Conservation (phyloP, 2,113 vertebrate species). For the Prionailurus bengalensis region DNA sequence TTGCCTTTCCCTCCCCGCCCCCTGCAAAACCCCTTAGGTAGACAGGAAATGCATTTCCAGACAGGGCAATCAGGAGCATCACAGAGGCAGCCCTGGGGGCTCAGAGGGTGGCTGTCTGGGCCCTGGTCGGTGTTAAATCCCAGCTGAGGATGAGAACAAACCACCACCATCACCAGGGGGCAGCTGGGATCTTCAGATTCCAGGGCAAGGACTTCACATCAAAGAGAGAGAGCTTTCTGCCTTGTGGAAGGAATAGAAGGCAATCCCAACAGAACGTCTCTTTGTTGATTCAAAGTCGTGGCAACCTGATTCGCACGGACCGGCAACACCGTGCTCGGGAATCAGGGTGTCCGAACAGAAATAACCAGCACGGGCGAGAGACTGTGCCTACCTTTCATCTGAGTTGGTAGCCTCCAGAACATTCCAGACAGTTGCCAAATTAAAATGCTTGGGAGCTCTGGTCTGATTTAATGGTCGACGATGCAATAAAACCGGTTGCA, state of each 20-base stretch:
- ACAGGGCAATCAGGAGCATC: neutral
- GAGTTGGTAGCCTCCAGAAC: conserved; percentile 68
- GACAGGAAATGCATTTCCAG: neutral
- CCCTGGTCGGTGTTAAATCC: neutral
- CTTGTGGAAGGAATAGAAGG: neutral
- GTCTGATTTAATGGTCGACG: conserved; percentile 81
- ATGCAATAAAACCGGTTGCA: conserved; percentile 82
- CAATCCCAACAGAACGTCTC: neutral
- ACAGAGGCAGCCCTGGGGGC: neutral
- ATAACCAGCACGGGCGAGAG: conserved; percentile 56
- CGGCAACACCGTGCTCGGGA: neutral
- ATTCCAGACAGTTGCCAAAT: conserved; percentile 71
- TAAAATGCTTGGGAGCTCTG: conserved; percentile 78
- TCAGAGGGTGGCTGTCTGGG: neutral
- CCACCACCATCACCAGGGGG: neutral
- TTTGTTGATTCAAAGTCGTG: neutral
- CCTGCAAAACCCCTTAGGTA: neutral
- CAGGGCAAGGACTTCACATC: conserved; percentile 26
- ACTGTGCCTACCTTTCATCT: neutral
- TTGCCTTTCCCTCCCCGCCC: neutral
- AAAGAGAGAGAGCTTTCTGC: neutral
- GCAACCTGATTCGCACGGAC: neutral
- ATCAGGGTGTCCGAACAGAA: conserved; percentile 49
- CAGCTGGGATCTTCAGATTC: neutral
- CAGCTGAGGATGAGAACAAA: conserved; percentile 6